phyloP scores from a whole-genome alignment of 2,797 vertebrate genomes.

The Platalea minor region DNA sequence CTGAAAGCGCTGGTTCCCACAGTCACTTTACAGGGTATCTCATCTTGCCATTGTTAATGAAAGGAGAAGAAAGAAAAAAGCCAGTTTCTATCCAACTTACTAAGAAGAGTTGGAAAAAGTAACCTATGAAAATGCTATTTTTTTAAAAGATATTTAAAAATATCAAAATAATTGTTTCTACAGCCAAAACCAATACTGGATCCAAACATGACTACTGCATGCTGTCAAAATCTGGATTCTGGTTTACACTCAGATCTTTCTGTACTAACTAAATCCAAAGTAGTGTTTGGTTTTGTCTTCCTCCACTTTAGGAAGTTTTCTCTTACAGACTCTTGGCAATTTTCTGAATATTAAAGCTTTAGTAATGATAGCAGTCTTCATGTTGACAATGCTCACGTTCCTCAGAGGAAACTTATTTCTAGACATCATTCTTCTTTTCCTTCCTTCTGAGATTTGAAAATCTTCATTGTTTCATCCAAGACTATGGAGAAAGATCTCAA shows the following conservation, averaged over 20 bases:
- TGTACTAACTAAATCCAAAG: neutral
- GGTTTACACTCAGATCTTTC: neutral
- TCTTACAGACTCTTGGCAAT: neutral
- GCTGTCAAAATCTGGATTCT: neutral
- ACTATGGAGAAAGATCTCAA: neutral
- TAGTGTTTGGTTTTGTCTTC: neutral
- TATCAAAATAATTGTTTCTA: neutral
- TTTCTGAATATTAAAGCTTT: neutral
- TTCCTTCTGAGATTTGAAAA: neutral
- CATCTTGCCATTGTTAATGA: neutral
- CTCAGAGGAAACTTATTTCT: neutral
- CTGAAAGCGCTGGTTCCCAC: neutral
- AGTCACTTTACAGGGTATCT: neutral
- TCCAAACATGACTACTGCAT: neutral
- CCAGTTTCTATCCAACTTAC: neutral
- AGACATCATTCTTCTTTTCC: neutral
- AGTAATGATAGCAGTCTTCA: neutral
- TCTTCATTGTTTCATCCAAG: neutral
- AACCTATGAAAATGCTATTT: neutral
- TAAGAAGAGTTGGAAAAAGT: neutral
- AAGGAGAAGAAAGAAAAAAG: neutral
- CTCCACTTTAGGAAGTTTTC: neutral
- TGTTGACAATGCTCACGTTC: neutral
- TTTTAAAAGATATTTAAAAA: neutral
- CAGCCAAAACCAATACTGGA: neutral